A percentile compares a stretch with the other conserved stretches of the same genome.
Conservation (phyloP, 2,113 vertebrate species). For the Rhinolophus sinicus region DNA sequence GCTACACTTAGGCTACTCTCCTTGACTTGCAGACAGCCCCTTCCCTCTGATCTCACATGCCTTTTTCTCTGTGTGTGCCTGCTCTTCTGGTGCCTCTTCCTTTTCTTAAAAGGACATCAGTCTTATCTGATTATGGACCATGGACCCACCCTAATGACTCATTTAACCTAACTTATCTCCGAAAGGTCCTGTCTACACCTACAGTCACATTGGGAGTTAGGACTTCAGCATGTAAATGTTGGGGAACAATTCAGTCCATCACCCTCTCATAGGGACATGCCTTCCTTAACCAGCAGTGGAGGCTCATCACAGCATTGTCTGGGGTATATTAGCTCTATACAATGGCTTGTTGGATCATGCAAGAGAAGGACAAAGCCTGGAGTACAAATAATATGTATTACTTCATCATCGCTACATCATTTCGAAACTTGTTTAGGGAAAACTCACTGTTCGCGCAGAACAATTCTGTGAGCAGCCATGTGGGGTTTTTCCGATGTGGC, state of each 20-base stretch:
- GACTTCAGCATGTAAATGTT: background rate
- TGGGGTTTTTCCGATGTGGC: background rate
- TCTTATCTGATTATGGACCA: background rate
- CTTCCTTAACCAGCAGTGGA: background rate
- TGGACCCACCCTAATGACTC: background rate
- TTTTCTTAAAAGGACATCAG: background rate
- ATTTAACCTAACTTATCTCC: background rate
- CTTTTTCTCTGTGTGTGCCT: background rate
- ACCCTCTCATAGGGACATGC: too few species aligned
- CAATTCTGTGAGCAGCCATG: background rate
- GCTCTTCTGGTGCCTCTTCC: background rate
- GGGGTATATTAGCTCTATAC: too few species aligned
- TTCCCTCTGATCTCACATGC: background rate
- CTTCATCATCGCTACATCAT: background rate
- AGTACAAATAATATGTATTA: background rate
- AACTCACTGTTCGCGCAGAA: background rate
- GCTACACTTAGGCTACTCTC: too few species aligned
- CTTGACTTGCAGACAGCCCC: background rate
- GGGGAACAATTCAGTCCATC: background rate
- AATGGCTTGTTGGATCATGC: background rate
- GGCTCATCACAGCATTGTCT: background rate
- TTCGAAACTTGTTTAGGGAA: background rate
- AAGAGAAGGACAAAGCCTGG: background rate
- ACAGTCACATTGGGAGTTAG: background rate
- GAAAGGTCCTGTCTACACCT: background rate